A percentile compares a stretch with the other conserved stretches of the same genome.
These are phyloP conservation scores for Ruditapes philippinarum DNA, from an alignment of 1,140 invertebrate genomes.

Conservation along the genomic window DNA sequence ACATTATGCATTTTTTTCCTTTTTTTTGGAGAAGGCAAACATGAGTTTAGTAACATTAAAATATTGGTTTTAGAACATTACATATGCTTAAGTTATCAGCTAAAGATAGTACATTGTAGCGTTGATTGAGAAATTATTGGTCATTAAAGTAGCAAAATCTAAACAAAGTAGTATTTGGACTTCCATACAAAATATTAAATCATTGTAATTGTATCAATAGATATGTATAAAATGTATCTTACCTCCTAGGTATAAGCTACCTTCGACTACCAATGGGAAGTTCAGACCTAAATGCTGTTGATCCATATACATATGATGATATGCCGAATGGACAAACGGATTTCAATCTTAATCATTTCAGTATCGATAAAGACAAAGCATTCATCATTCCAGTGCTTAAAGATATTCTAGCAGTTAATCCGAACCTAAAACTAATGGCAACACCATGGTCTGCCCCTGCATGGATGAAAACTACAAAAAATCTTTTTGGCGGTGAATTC, in stretches of 20 bases:
- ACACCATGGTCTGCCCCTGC: constrained; percentile 75
- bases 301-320: constrained; percentile 73
- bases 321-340: constrained; percentile 61
- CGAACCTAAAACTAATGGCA: constrained; percentile 70
- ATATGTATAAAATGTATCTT: not conserved
- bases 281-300: constrained; percentile 70
- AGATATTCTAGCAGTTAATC: constrained; percentile 71
- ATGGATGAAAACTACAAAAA: constrained; percentile 75
- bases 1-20: no score
- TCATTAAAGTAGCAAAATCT: no score
- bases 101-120: not conserved
- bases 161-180: no score
- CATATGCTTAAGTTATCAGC: not conserved
- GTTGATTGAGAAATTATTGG: not conserved
- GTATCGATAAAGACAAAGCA: constrained; percentile 70
- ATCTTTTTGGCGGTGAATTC: constrained; percentile 69
- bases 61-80: not conserved
- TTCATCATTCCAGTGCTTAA: constrained; percentile 76
- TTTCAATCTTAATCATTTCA: constrained; percentile 73
- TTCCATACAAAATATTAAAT: no score
- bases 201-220: no score
- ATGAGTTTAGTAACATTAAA: not conserved
- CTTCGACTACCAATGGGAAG: constrained; percentile 73
- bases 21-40: no score
- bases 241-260: constrained; percentile 66